Evolutionary conservation across 2,888 invertebrate species (phyloP), one percentile per base, ranked within the genome.

Genomic region (Dermolepida albohirtum): DNA sequence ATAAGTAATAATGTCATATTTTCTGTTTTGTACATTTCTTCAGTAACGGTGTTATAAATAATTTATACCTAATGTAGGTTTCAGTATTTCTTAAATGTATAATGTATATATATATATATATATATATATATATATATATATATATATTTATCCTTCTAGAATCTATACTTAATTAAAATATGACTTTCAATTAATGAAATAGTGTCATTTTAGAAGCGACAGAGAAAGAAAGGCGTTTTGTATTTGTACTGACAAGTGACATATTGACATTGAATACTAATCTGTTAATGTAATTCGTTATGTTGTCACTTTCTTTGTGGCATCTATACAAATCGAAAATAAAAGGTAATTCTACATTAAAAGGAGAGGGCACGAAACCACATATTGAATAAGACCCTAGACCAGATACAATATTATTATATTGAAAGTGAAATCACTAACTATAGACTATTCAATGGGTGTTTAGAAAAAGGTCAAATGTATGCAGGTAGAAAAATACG

Each of bases 211-310:
- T 59, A 43, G 12, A 29, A 34, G 12, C 14, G 7, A 10, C 17
- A 1, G 39, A 39, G 47, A 62, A 62, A 2, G 34, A 62, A 39
- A 62, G 17, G 16, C 47, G 29, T 16, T 44, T 62, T 47, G 14
- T 47, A 62, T 62, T 62, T 62, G 39, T 41, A 27, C 29, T 68
- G 69, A 70, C 67, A 69, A 74, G 73, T 77, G 76, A 77, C 76
- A 76, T 77, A 77, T 79, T 76, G 78, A 78, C 76, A 76, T 79
- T 78, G 73, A 74, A 72, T 75, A 76, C 80, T 81, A 81, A 82
- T 81, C 81, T 79, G 77, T 77, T 81, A 81, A 81, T 81, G 80
- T 76, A 78, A 82, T 82, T 81, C 80, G 80, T 82, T 79, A 80
- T 77, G 77, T 78, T 81, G 81, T 80, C 81, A 80, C 59, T 62